Conservation (phyloP, 2,888 invertebrate species). For the Piscicola geometra region DNA sequence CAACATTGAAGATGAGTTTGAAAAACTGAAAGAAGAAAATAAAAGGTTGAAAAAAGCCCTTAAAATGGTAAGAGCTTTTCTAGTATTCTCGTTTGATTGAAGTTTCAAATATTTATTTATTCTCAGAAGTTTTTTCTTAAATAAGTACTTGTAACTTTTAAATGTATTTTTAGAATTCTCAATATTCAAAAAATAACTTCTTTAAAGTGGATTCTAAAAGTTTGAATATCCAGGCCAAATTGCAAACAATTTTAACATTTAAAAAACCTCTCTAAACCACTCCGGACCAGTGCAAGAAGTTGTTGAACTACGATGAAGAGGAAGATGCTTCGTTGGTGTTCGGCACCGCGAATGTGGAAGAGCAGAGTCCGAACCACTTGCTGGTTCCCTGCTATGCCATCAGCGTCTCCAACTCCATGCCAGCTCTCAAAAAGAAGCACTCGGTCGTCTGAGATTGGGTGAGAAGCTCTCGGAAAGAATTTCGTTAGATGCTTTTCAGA, state of each 20-base stretch:
- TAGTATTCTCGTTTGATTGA: not conserved
- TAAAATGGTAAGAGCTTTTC: constrained; percentile 36
- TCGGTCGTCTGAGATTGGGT: not conserved
- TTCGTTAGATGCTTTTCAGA: no score
- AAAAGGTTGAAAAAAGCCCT: constrained; percentile 37
- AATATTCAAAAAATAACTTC: no score
- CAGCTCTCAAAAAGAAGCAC: constrained; percentile 23
- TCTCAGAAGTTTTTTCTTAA: no score
- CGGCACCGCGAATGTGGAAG: not conserved
- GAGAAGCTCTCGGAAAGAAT: no score
- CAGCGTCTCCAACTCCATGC: constrained; percentile 31
- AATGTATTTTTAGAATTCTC: no score
- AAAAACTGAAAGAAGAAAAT: constrained; percentile 41
- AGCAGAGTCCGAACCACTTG: not conserved
- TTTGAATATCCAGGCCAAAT: not conserved
- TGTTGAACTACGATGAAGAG: constrained; percentile 19
- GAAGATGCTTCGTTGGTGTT: not conserved
- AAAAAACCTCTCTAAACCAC: constrained; percentile 1
- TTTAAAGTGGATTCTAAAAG: no score
- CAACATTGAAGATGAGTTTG: constrained; percentile 32
- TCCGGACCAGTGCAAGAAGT: constrained; percentile 23
- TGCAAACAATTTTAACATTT: not conserved
- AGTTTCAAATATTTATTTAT: not conserved
- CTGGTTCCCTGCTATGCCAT: constrained; percentile 2
- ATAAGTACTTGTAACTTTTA: no score